Percentiles rank a stretch among this genome's conserved stretches.
Evolutionary conservation across 2,888 invertebrate genomes (phyloP).

Genomic region (Nipponacmea schrenckii): DNA sequence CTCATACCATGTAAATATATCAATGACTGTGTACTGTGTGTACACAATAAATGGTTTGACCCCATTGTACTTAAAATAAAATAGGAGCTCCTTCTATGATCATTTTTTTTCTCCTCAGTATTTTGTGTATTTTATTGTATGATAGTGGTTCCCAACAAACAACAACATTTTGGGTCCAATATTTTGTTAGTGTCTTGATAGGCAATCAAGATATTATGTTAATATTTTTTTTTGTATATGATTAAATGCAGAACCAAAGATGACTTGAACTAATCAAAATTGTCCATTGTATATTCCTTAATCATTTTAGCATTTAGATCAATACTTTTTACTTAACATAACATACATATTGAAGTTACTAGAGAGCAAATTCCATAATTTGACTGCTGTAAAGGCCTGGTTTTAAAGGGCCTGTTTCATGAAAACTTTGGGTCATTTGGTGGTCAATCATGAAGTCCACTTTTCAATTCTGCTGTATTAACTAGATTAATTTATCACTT

Average conservation of each 20-base stretch:
- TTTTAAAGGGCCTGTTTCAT: too few species aligned
- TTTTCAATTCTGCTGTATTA: too few species aligned
- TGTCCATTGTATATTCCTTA: neutral
- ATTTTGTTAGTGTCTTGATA: neutral
- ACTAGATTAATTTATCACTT: too few species aligned
- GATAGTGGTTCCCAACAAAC: neutral
- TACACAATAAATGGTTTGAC: too few species aligned
- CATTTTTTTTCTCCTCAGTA: neutral
- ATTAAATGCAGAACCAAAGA: constrained; percentile 3
- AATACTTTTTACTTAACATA: too few species aligned
- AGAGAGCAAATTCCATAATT: too few species aligned
- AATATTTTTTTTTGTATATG: neutral
- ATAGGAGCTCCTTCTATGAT: neutral
- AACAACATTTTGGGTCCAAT: constrained; percentile 1
- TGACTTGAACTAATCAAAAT: neutral
- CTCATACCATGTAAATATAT: neutral
- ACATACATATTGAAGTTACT: too few species aligned
- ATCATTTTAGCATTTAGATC: too few species aligned
- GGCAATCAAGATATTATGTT: neutral
- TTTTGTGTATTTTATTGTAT: constrained; percentile 5
- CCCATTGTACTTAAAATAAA: neutral
- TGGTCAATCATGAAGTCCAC: too few species aligned
- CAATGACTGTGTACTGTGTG: too few species aligned
- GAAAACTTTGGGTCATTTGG: too few species aligned
- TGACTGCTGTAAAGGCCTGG: too few species aligned